Base-by-base conservation (phyloP, 2,797 vertebrate genomes). In the Karalla daura region DNA sequence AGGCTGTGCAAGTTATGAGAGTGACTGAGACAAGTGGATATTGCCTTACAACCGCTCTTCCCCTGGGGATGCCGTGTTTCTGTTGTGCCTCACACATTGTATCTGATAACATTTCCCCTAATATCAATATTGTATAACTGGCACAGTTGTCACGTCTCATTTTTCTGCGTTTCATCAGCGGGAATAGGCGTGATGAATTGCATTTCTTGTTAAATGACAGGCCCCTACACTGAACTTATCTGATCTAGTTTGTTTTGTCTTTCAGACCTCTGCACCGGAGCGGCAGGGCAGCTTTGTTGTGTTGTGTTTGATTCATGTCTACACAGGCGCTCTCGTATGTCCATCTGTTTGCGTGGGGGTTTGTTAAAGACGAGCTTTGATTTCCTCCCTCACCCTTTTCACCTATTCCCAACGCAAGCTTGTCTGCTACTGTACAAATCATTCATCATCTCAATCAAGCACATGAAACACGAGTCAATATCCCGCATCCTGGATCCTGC, bases 61-160 rank as follows among this genome's bases (percentile, higher is more conserved):
- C 80, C 49, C 36, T 4, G 75, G 60, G 70, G 76, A 23, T 44
- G 63, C 69, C 43, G 67, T 36, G 56, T 64, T 76, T 76, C 85
- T 59, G 61, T 63, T 23, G 55, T 9, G 54, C 44, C 40, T 81
- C 84, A 73, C 71, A 69, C 67, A 67, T 46, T 78, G 71, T 59
- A 78, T 85, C 74, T 70, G 66, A 84, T 84, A 83, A 74, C 54
- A 74, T 68, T 77, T 70, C 69, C 14, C 51, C 76, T 81, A 80
- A 82, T 89, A 83, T 84, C 83, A 76, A 85, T 79, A 86, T 83
- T 85, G 77, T 74, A 69, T 69, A 80, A 80, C 78, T 81, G 46
- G 8, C 71, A 68, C 63, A 54, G 45, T 44, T 75, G 68, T 84
- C 74, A 58, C 27, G 45, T 82, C 62, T 80, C 47, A 76, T 86